Conservation (phyloP, 2,797 vertebrate species). For the Calcarius lapponicus region DNA sequence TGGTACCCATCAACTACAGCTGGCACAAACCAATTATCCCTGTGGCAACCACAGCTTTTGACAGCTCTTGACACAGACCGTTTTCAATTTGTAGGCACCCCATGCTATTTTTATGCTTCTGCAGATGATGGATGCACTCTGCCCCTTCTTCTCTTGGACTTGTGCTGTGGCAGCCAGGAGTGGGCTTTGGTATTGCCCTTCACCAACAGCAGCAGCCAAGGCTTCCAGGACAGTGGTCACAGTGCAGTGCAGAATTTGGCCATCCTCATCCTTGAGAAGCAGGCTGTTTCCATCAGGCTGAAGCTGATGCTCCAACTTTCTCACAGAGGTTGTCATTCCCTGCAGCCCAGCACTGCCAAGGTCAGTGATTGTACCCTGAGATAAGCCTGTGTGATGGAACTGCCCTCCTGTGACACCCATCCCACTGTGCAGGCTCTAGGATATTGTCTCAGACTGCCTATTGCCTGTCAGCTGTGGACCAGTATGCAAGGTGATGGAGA, state of each 20-base stretch:
- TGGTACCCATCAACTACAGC: constrained; percentile 56
- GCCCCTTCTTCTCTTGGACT: neutral
- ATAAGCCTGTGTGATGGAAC: neutral
- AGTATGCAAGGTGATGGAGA: neutral
- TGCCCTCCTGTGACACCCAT: neutral
- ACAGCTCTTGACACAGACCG: constrained; percentile 18
- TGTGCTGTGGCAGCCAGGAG: neutral
- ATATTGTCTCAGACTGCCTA: neutral
- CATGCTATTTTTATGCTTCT: constrained; percentile 2
- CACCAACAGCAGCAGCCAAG: neutral
- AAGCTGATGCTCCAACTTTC: neutral
- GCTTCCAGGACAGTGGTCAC: rapidly evolving
- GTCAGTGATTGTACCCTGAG: neutral
- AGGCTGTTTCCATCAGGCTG: neutral
- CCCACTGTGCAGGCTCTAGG: neutral
- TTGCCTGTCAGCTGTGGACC: neutral
- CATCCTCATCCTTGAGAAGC: rapidly evolving
- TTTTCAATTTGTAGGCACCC: constrained; percentile 12
- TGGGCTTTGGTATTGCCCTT: neutral
- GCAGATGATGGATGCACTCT: neutral
- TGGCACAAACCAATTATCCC: constrained; percentile 65
- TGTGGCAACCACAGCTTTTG: constrained; percentile 60
- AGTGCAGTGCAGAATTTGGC: neutral
- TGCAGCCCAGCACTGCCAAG: neutral
- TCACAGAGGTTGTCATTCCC: neutral